These are phyloP conservation scores for Thereva nobilitata DNA, from an alignment of 2,888 invertebrate species.

Conservation along the genomic window DNA sequence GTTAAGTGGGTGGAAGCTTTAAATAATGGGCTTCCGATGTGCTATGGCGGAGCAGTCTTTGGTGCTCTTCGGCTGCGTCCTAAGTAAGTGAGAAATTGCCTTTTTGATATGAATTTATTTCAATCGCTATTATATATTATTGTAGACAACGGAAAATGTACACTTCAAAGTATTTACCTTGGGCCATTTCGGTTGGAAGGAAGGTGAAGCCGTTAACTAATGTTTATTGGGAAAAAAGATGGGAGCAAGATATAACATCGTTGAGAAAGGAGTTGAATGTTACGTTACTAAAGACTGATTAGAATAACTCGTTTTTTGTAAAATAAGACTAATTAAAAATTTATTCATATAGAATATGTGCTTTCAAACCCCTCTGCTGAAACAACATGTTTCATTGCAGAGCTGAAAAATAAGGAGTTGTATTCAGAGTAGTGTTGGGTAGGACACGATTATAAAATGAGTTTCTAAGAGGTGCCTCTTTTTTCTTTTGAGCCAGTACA, in stretches of 20 bases:
- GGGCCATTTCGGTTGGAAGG: slow-evolving; percentile 80
- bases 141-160: slow-evolving; percentile 75
- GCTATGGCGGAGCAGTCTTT: slow-evolving; percentile 88
- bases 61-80: slow-evolving; percentile 85
- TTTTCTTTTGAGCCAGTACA: too few relatives aligned
- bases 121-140: slow-evolving; percentile 63
- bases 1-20: slow-evolving; percentile 98
- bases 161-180: slow-evolving; percentile 76
- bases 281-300: slow-evolving; percentile 57
- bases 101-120: slow-evolving; percentile 1
- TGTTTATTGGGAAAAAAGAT: slow-evolving; percentile 90
- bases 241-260: slow-evolving; percentile 84
- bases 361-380: slow-evolving; percentile 42
- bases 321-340: neutral
- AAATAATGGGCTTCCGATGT: slow-evolving; percentile 95
- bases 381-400: too few relatives aligned
- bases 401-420: too few relatives aligned
- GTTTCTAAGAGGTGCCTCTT: too few relatives aligned
- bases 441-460: too few relatives aligned
- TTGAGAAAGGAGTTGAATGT: slow-evolving; percentile 83
- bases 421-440: too few relatives aligned
- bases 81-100: slow-evolving; percentile 58
- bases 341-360: neutral
- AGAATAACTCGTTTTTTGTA: neutral
- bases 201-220: slow-evolving; percentile 80